phyloP scores from a whole-genome alignment of 2,797 vertebrate species.

The Erpetoichthys calabaricus region DNA sequence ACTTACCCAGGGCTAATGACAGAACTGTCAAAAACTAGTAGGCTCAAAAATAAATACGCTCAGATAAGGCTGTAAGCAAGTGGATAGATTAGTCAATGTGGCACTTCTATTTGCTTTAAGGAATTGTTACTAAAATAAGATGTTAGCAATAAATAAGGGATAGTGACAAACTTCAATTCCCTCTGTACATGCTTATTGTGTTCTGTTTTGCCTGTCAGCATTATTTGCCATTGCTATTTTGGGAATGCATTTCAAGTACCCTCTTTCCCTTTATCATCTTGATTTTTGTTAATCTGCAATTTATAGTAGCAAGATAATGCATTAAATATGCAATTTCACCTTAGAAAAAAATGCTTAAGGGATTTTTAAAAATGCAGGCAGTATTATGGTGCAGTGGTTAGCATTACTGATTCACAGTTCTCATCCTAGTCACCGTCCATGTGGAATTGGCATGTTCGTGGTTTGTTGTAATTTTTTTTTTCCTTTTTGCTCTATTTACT shows the following conservation, averaged over 20 bases:
- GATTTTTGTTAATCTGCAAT: too few species aligned
- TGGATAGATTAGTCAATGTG: neutral
- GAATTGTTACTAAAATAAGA: conserved; percentile 4
- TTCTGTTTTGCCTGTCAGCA: conserved; percentile 22
- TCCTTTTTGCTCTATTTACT: too few species aligned
- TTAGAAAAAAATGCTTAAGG: too few species aligned
- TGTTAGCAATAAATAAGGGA: conserved; percentile 3
- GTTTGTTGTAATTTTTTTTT: too few species aligned
- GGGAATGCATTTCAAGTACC: conserved; percentile 9
- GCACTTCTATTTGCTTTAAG: conserved; percentile 1
- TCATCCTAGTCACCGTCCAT: too few species aligned
- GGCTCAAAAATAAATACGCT: neutral
- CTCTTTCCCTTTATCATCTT: too few species aligned
- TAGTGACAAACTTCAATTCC: neutral
- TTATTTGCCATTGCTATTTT: conserved; percentile 22
- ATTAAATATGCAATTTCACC: too few species aligned
- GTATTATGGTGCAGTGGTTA: too few species aligned
- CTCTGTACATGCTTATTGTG: neutral
- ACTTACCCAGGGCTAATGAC: neutral
- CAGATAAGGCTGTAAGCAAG: neutral
- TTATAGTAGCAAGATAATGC: too few species aligned
- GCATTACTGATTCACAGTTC: too few species aligned
- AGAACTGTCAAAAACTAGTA: conserved; percentile 5
- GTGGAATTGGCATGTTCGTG: too few species aligned
- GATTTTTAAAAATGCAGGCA: too few species aligned